These are phyloP conservation scores for Cebuella pygmaea DNA, from an alignment of 2,797 vertebrate genomes.

Conservation along the genomic window DNA sequence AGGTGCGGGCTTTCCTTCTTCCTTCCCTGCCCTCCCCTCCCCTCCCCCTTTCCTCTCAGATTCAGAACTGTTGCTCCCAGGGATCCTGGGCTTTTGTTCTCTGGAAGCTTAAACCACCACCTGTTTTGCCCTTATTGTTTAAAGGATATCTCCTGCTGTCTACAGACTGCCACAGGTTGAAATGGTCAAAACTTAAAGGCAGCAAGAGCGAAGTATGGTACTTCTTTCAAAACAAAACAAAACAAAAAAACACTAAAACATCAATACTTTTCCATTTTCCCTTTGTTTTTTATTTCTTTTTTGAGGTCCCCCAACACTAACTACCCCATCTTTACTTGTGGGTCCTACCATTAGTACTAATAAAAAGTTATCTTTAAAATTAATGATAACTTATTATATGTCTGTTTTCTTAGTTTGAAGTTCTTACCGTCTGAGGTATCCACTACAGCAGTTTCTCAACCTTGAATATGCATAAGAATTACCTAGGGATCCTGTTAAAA, in stretches of 20 bases:
- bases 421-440: background rate
- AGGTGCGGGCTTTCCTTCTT: background rate
- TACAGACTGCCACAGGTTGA: background rate
- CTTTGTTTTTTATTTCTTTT: slow-evolving; percentile 33
- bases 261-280: background rate
- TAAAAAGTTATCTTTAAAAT: background rate
- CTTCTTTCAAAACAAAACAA: background rate
- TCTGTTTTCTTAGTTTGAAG: background rate
- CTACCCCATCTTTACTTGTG: background rate
- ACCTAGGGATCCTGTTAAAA: slow-evolving; percentile 49
- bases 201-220: background rate
- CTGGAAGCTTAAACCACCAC: slow-evolving; percentile 57
- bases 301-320: background rate
- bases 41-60: background rate
- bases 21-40: background rate
- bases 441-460: slow-evolving; percentile 2
- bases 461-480: slow-evolving; percentile 29
- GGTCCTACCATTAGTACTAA: background rate
- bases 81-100: slow-evolving; percentile 73
- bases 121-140: slow-evolving; percentile 57
- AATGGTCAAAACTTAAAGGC: slow-evolving; percentile 22
- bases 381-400: background rate
- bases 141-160: background rate
- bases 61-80: slow-evolving; percentile 17
- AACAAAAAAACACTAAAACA: background rate